Evolutionary conservation across 2,888 invertebrate species (phyloP).

Genomic region (Ametastegia equiseti): DNA sequence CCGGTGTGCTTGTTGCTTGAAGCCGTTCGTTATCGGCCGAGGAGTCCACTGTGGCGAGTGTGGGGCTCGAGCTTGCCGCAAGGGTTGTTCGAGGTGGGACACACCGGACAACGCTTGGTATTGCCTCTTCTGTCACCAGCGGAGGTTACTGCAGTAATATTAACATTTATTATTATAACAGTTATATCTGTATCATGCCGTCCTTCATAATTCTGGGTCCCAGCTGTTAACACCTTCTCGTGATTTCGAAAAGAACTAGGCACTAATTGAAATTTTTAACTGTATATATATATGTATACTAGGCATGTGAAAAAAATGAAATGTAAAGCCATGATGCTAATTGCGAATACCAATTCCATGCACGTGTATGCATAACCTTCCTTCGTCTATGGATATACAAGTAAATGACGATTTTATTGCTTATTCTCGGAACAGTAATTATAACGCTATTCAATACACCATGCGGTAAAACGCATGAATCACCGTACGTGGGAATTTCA

Average conservation of each 20-base stretch:
- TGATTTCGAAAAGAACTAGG: not conserved
- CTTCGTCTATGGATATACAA: not conserved
- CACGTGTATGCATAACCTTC: not conserved
- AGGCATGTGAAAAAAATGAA: too few relatives aligned
- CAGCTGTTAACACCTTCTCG: not conserved
- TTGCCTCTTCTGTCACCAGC: slow-evolving; percentile 71
- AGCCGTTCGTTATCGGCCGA: slow-evolving; percentile 65
- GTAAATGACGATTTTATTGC: not conserved
- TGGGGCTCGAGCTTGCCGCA: slow-evolving; percentile 66
- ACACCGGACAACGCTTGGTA: slow-evolving; percentile 65
- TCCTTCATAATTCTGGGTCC: not conserved
- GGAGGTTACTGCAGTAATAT: slow-evolving; percentile 63
- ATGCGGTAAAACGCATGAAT: not conserved
- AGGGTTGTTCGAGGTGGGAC: slow-evolving; percentile 70
- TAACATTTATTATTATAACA: not conserved
- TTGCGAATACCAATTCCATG: not conserved
- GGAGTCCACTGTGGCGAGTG: slow-evolving; percentile 69
- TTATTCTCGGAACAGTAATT: not conserved
- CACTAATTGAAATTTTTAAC: not conserved
- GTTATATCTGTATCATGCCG: not conserved
- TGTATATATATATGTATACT: too few relatives aligned
- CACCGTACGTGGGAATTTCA: not conserved
- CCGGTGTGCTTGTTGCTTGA: slow-evolving; percentile 71
- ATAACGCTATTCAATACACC: not conserved
- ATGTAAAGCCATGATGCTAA: too few relatives aligned